phyloP scores from a whole-genome alignment of 2,113 vertebrate genomes.

The Misgurnus mizolepis region DNA sequence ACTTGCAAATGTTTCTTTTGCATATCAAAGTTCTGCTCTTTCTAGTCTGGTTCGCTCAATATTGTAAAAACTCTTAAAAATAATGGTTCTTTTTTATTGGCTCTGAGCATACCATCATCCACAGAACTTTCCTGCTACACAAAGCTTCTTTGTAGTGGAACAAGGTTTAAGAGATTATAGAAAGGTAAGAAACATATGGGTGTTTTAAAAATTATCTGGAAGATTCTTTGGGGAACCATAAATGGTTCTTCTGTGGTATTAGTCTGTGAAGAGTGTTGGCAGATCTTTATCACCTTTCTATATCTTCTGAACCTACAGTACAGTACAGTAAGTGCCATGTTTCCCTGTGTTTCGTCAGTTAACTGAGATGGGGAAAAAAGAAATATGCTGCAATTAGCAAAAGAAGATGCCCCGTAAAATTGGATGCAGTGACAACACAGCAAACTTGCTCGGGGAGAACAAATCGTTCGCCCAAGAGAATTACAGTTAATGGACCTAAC shows the following conservation, averaged over 20 bases:
- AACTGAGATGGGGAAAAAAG: conserved; percentile 55
- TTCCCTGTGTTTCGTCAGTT: conserved; percentile 40
- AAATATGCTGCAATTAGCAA: conserved; percentile 70
- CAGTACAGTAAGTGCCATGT: conserved; percentile 11
- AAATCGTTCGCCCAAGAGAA: conserved; percentile 73
- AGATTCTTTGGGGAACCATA: too few species aligned
- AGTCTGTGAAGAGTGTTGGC: too few species aligned
- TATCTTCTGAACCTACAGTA: background rate
- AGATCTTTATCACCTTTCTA: background rate
- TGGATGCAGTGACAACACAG: conserved; percentile 77
- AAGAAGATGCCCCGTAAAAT: conserved; percentile 71
- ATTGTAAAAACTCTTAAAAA: conserved; percentile 43
- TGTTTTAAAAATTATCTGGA: too few species aligned
- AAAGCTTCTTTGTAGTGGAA: too few species aligned
- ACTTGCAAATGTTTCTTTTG: conserved; percentile 62
- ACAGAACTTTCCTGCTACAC: too few species aligned
- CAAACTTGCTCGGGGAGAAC: conserved; percentile 69
- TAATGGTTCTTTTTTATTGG: too few species aligned
- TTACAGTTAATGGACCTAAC: conserved; percentile 77
- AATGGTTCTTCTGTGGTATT: too few species aligned
- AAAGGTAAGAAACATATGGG: too few species aligned
- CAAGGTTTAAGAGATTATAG: too few species aligned
- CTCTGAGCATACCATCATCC: too few species aligned
- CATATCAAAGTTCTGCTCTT: conserved; percentile 46
- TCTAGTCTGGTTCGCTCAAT: conserved; percentile 42